Conservation (phyloP, 2,113 vertebrate genomes). For the Marmota flaviventris region DNA sequence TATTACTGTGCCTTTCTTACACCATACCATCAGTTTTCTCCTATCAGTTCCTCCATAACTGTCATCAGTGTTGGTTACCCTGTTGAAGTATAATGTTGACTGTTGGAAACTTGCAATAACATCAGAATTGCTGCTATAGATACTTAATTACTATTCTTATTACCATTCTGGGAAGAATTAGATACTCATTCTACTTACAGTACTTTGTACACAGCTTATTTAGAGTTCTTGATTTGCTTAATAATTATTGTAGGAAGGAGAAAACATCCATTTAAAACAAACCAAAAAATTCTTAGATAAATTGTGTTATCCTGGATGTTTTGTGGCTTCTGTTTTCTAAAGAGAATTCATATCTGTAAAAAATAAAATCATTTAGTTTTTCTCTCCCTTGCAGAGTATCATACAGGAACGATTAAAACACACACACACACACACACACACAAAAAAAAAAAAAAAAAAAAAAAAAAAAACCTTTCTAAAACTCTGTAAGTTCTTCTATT, state of each 20-base stretch:
- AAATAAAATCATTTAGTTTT: not conserved
- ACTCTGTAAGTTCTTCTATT: not conserved
- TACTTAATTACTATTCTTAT: not conserved
- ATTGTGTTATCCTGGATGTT: not conserved
- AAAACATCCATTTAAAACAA: constrained; percentile 10
- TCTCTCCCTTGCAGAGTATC: not conserved
- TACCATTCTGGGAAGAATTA: not conserved
- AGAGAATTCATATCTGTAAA: not conserved
- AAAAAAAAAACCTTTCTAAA: not conserved
- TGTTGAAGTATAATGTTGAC: constrained; percentile 2
- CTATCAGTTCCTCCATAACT: not conserved
- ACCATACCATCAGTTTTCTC: not conserved
- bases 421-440: too few relatives aligned
- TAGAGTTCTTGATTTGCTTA: constrained; percentile 1
- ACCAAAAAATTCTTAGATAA: not conserved
- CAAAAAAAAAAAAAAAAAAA: too few relatives aligned
- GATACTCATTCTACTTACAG: not conserved
- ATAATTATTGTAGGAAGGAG: not conserved
- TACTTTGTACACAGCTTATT: not conserved
- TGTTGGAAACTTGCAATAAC: not conserved
- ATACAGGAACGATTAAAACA: not conserved
- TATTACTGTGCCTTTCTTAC: not conserved
- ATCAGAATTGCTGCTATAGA: not conserved
- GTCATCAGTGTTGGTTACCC: not conserved
- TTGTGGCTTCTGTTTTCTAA: constrained; percentile 33